Conservation (phyloP, 2,888 invertebrate species). For the Agrypnus murinus region DNA sequence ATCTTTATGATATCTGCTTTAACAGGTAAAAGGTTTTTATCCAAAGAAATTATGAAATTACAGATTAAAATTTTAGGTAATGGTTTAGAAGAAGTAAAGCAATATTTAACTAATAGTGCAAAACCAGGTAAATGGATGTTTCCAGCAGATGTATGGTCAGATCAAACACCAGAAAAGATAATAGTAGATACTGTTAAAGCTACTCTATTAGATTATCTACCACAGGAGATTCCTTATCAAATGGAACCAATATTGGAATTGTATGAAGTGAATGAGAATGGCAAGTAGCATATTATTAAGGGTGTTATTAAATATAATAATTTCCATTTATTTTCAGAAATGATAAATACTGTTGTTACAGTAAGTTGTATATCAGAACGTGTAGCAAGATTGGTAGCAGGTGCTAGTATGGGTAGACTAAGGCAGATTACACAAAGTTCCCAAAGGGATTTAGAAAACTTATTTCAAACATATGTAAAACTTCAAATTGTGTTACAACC, state of each 20-base stretch:
- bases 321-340: conserved; percentile 69
- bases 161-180: conserved; percentile 81
- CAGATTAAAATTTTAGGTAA: conserved; percentile 58
- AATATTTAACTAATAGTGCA: conserved; percentile 81
- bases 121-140: conserved; percentile 81
- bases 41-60: conserved; percentile 81
- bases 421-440: conserved; percentile 77
- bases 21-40: conserved; percentile 77
- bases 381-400: conserved; percentile 79
- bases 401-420: conserved; percentile 80
- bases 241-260: conserved; percentile 80
- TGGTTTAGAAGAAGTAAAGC: conserved; percentile 68
- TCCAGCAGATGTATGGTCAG: conserved; percentile 80
- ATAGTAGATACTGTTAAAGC: conserved; percentile 86
- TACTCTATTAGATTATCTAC: conserved; percentile 87
- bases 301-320: too few relatives aligned
- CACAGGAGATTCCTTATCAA: conserved; percentile 90
- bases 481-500: conserved; percentile 63
- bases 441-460: conserved; percentile 66
- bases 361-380: conserved; percentile 79
- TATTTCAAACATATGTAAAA: conserved; percentile 66
- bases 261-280: conserved; percentile 76
- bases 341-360: conserved; percentile 74
- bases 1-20: conserved; percentile 95
- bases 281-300: too few relatives aligned